These are phyloP conservation scores for Ceramica pisi DNA, from an alignment of 2,888 invertebrate genomes.

Conservation along the genomic window DNA sequence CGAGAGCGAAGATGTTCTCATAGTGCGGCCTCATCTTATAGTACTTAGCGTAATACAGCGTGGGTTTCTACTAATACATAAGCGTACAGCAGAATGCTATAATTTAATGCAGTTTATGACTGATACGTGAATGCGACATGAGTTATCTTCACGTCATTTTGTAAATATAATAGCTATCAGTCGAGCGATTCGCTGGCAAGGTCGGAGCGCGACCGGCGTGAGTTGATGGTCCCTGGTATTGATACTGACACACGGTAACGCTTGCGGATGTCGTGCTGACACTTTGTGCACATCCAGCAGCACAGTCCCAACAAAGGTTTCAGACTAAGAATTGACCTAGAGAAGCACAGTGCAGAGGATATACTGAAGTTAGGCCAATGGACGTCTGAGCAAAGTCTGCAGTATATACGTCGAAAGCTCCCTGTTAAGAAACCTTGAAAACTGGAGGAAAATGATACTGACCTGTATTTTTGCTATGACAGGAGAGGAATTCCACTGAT, in stretches of 20 bases:
- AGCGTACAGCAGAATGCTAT: slow-evolving; percentile 18
- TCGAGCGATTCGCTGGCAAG: slow-evolving; percentile 3
- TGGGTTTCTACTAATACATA: slow-evolving; percentile 17
- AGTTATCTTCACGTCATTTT: slow-evolving; percentile 4
- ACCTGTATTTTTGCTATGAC: slow-evolving; percentile 82
- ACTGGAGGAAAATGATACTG: slow-evolving; percentile 17
- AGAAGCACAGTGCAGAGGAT: neutral
- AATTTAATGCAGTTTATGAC: slow-evolving; percentile 26
- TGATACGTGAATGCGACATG: slow-evolving; percentile 37
- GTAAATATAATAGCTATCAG: slow-evolving; percentile 3
- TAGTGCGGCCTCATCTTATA: neutral
- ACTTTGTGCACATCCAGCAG: neutral
- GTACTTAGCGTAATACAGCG: neutral
- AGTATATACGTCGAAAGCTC: neutral
- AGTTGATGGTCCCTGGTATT: neutral
- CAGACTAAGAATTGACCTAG: neutral
- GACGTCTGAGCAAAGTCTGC: neutral
- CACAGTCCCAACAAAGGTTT: neutral
- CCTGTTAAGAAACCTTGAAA: slow-evolving; percentile 4
- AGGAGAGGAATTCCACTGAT: slow-evolving; percentile 75
- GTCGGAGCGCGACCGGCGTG: neutral
- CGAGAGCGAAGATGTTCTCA: neutral
- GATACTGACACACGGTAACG: no score
- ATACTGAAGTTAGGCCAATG: neutral
- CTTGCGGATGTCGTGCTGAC: neutral